These are phyloP conservation scores for Peromyscus maniculatus DNA, from an alignment of 2,113 vertebrate genomes.

Conservation along the genomic window DNA sequence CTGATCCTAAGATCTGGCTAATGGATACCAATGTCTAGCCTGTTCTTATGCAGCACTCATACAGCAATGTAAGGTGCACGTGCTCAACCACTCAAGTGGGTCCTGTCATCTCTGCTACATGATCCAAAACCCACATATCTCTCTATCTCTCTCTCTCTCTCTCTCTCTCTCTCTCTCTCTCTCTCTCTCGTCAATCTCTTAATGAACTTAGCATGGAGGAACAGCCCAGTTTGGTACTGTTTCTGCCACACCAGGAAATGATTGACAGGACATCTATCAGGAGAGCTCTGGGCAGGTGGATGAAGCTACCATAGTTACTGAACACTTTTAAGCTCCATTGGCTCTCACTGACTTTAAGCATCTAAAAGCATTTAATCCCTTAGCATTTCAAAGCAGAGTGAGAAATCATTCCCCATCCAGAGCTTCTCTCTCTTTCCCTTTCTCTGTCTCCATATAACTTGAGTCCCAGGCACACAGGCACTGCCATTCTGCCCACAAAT, in stretches of 20 bases:
- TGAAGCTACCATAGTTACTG: background rate
- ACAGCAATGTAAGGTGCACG: background rate
- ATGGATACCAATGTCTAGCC: background rate
- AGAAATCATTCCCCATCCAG: background rate
- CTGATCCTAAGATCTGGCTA: background rate
- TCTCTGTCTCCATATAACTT: background rate
- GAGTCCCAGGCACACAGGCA: background rate
- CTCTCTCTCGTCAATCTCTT: background rate
- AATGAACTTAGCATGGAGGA: constrained; percentile 23
- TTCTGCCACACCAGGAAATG: background rate
- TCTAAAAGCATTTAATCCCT: constrained; percentile 34
- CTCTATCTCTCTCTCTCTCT: background rate
- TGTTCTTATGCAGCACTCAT: rapidly evolving
- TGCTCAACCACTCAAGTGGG: background rate
- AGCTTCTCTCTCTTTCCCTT: background rate
- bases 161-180: background rate
- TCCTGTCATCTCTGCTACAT: background rate
- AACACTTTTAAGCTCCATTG: constrained; percentile 1
- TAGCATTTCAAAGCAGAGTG: constrained; percentile 18
- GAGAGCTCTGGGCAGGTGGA: background rate
- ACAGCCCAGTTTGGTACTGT: background rate
- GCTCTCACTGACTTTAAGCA: background rate
- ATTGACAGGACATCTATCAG: background rate
- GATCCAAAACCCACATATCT: background rate
- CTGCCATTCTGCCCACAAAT: background rate